Conservation (phyloP, 2,797 vertebrate species). For the Triplophysa yarkandensis region DNA sequence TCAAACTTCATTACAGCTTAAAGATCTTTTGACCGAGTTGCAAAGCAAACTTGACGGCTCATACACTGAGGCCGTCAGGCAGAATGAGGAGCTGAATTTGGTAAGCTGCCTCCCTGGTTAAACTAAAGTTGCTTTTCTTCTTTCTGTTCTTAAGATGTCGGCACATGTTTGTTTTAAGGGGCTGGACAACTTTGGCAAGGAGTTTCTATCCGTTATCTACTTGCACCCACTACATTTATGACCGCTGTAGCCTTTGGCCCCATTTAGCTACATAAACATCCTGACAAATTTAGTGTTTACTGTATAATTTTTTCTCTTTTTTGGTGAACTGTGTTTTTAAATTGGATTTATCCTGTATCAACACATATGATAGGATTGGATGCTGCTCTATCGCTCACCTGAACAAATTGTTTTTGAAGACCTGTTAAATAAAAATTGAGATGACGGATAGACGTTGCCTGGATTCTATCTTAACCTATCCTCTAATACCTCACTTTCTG, state of each 20-base stretch:
- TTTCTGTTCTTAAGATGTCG: slow-evolving; percentile 34
- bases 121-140: slow-evolving; percentile 55
- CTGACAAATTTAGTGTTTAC: too few species aligned
- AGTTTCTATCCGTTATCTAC: slow-evolving; percentile 26
- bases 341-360: not conserved
- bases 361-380: too few species aligned
- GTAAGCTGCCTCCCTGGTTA: slow-evolving; percentile 78
- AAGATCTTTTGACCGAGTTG: slow-evolving; percentile 99
- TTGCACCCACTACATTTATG: too few species aligned
- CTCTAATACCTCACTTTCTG: slow-evolving; percentile 16
- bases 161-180: slow-evolving; percentile 27
- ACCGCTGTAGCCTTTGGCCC: not conserved
- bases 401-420: not conserved
- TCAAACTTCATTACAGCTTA: slow-evolving; percentile 99
- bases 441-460: slow-evolving; percentile 40
- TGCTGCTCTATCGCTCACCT: not conserved
- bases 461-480: slow-evolving; percentile 23
- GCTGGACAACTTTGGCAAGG: slow-evolving; percentile 32
- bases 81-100: slow-evolving; percentile 99
- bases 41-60: slow-evolving; percentile 99
- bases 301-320: too few species aligned
- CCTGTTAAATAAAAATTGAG: not conserved
- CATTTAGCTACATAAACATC: not conserved
- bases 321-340: not conserved
- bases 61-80: slow-evolving; percentile 97